These are phyloP conservation scores for Molossus alvarezi DNA, from an alignment of 2,797 vertebrate genomes.

Conservation along the genomic window DNA sequence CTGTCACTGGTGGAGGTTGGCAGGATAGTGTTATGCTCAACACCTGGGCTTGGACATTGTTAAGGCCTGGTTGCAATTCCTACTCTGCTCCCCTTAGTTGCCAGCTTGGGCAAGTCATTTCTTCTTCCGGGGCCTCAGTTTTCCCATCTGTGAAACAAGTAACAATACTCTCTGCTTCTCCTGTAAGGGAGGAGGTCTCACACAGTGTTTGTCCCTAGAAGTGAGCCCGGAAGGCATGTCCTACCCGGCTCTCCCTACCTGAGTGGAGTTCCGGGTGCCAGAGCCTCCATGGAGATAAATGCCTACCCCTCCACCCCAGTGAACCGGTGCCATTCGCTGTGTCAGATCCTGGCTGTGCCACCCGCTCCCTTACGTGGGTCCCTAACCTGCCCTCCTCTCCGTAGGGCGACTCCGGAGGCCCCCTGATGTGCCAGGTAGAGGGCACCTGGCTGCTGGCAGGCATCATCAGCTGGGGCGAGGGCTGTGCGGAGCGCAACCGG, in stretches of 20 bases:
- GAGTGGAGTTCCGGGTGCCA: neutral
- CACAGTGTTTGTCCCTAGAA: neutral
- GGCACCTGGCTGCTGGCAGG: constrained; percentile 86
- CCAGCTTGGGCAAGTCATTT: neutral
- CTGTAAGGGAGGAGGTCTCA: neutral
- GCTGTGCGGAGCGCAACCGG: constrained; percentile 84
- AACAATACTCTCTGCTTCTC: neutral
- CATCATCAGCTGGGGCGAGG: constrained; percentile 89
- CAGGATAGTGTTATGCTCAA: neutral
- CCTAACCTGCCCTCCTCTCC: constrained; percentile 38
- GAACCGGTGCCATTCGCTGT: neutral
- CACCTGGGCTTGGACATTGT: neutral
- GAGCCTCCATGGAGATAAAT: neutral
- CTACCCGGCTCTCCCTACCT: neutral
- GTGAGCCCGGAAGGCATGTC: neutral
- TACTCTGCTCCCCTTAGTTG: too few relatives aligned
- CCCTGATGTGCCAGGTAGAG: constrained; percentile 86
- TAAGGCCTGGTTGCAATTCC: too few relatives aligned
- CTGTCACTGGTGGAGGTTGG: neutral
- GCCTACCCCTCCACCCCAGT: neutral
- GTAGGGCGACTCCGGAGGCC: constrained; percentile 91
- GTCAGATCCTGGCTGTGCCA: neutral
- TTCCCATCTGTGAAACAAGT: neutral
- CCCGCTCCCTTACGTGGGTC: neutral
- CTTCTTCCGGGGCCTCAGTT: neutral